These are phyloP conservation scores for Trididemnum nubilum DNA, from an alignment of 23 tunicate genomes.

Conservation along the genomic window DNA sequence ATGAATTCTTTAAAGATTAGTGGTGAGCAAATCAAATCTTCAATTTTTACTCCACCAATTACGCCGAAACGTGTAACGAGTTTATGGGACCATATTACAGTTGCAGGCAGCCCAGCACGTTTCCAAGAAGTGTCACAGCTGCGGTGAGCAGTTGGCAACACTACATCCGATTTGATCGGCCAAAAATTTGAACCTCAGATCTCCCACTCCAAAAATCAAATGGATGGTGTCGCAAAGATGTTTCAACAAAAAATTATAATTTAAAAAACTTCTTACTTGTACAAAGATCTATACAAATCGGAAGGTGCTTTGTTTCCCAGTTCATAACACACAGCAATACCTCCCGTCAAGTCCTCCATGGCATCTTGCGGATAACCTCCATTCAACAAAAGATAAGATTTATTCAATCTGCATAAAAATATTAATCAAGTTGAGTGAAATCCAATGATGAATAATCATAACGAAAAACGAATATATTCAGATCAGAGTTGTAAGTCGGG, in stretches of 20 bases:
- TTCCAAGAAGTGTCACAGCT: background rate
- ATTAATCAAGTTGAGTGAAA: too few relatives aligned
- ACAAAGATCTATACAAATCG: constrained; percentile 13
- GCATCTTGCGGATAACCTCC: constrained; percentile 87
- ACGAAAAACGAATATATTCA: background rate
- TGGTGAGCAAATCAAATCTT: too few relatives aligned
- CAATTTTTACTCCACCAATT: too few relatives aligned
- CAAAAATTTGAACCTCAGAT: too few relatives aligned
- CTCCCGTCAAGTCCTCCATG: constrained; percentile 89
- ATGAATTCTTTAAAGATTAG: too few relatives aligned
- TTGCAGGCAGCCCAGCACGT: too few relatives aligned
- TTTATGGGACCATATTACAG: too few relatives aligned
- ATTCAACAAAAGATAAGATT: constrained; percentile 63
- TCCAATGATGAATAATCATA: background rate
- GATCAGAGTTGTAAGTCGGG: too few relatives aligned
- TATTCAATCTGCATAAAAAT: constrained; percentile 44
- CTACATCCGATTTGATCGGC: too few relatives aligned
- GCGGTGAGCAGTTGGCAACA: background rate
- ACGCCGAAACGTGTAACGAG: too few relatives aligned
- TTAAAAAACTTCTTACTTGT: background rate
- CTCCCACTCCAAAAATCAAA: too few relatives aligned
- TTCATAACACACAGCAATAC: constrained; percentile 58
- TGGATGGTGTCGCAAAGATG: too few relatives aligned
- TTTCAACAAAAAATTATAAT: background rate
- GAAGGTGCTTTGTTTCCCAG: constrained; percentile 57